A percentile compares a stretch with the other conserved stretches of the same genome.
phyloP scores from a whole-genome alignment of 2,797 vertebrate genomes.

The Amblyraja radiata region DNA sequence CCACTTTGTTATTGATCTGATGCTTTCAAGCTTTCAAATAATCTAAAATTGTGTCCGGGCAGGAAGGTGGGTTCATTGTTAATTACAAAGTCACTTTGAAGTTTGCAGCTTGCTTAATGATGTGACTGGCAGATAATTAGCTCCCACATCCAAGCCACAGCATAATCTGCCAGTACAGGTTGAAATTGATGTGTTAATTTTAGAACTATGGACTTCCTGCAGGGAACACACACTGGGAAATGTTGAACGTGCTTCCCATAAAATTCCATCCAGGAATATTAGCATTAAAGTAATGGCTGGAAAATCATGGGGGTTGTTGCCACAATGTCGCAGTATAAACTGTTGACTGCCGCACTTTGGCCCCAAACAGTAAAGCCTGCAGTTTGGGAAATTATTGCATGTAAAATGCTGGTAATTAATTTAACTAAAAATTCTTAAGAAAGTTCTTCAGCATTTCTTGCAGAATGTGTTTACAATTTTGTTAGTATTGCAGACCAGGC shows the following conservation, averaged over 20 bases:
- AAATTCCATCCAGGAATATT: not conserved
- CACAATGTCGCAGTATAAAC: slow-evolving; percentile 3
- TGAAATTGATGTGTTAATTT: not conserved
- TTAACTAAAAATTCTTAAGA: not conserved
- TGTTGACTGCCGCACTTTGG: not conserved
- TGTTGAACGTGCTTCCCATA: not conserved
- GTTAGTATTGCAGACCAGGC: not conserved
- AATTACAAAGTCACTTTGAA: not conserved
- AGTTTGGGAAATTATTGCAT: not conserved
- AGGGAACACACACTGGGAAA: not conserved
- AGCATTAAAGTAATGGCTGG: slow-evolving; percentile 1
- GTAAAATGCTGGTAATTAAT: not conserved
- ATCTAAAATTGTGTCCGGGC: not conserved
- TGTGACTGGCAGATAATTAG: not conserved
- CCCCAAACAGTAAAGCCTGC: not conserved
- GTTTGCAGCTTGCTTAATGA: slow-evolving; percentile 20
- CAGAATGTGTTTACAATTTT: not conserved
- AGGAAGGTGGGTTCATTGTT: not conserved
- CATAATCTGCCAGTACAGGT: not conserved
- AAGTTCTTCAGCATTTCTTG: not conserved
- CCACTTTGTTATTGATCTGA: too few species aligned
- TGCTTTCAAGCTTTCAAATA: not conserved
- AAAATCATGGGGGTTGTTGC: not conserved
- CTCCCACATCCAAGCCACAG: not conserved
- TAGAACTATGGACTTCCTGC: not conserved